A percentile compares a stretch with the other conserved stretches of the same genome.
Conservation (phyloP, 1,140 invertebrate genomes). For the Chymomyza costata region DNA sequence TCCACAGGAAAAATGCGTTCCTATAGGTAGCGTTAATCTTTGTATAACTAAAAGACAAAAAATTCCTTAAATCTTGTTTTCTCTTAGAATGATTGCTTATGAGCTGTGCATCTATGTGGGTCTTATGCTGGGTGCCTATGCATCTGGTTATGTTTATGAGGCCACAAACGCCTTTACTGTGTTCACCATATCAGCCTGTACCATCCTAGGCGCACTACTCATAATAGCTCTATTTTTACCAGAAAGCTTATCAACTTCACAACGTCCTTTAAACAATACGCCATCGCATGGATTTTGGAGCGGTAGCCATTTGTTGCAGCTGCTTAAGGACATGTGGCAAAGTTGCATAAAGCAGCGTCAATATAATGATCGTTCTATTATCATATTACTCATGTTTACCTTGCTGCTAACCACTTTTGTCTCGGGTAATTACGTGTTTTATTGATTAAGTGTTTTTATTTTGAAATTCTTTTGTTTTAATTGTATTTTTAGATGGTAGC, state of each 20-base stretch:
- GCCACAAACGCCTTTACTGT: constrained; percentile 38
- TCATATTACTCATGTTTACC: constrained; percentile 78
- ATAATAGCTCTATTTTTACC: constrained; percentile 45
- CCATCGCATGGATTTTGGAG: too few species aligned
- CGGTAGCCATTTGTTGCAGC: constrained; percentile 14
- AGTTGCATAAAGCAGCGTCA: constrained; percentile 78
- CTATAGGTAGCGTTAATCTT: constrained; percentile 56
- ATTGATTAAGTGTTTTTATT: too few species aligned
- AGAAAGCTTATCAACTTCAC: constrained; percentile 37
- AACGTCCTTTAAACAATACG: too few species aligned
- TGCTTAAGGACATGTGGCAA: constrained; percentile 78
- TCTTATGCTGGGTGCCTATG: constrained; percentile 78
- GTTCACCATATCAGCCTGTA: constrained; percentile 45
- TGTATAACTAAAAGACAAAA: too few species aligned
- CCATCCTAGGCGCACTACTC: constrained; percentile 39
- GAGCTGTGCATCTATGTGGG: constrained; percentile 78
- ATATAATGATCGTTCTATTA: constrained; percentile 77
- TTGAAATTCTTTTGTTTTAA: too few species aligned
- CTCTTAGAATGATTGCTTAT: constrained; percentile 79
- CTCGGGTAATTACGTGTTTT: constrained; percentile 17
- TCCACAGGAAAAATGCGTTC: constrained; percentile 77
- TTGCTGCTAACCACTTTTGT: constrained; percentile 77
- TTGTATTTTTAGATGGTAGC: constrained; percentile 66
- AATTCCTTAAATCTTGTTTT: not conserved
- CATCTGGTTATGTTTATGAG: constrained; percentile 73